Conservation (phyloP, 2,888 invertebrate genomes). For the Xestia xanthographa region DNA sequence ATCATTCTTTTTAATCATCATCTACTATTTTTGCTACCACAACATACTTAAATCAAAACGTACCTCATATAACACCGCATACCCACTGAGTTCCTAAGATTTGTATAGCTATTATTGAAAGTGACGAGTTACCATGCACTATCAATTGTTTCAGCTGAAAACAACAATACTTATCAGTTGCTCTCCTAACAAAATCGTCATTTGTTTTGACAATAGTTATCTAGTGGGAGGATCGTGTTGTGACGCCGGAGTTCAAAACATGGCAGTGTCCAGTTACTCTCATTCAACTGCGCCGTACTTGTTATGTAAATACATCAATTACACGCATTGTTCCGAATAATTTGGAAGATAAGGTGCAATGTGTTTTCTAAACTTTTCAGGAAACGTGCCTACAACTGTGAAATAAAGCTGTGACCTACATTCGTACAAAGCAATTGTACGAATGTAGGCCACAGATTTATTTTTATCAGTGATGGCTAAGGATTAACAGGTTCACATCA, state of each 20-base stretch:
- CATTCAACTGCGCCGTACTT: constrained; percentile 30
- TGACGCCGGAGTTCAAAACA: constrained; percentile 42
- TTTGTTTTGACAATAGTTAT: constrained; percentile 35
- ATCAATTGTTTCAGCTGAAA: neutral
- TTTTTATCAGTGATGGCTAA: neutral
- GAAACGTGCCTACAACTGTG: neutral
- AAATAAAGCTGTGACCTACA: too few relatives aligned
- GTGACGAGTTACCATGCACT: neutral
- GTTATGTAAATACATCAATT: constrained; percentile 42
- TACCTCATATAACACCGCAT: neutral
- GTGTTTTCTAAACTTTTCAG: constrained; percentile 21
- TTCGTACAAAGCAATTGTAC: neutral
- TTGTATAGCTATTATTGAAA: neutral
- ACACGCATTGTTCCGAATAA: constrained; percentile 2
- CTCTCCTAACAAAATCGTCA: constrained; percentile 3
- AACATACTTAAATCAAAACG: neutral
- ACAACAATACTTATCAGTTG: constrained; percentile 4
- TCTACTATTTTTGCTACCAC: neutral
- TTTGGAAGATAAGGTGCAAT: constrained; percentile 16
- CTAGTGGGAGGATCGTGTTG: constrained; percentile 29
- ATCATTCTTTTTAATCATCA: neutral
- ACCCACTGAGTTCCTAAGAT: neutral
- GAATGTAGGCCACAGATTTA: constrained; percentile 1
- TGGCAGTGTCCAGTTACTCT: constrained; percentile 34
- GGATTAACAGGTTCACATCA: neutral